Conservation (phyloP, 2,113 vertebrate species). For the Megalops atlanticus region DNA sequence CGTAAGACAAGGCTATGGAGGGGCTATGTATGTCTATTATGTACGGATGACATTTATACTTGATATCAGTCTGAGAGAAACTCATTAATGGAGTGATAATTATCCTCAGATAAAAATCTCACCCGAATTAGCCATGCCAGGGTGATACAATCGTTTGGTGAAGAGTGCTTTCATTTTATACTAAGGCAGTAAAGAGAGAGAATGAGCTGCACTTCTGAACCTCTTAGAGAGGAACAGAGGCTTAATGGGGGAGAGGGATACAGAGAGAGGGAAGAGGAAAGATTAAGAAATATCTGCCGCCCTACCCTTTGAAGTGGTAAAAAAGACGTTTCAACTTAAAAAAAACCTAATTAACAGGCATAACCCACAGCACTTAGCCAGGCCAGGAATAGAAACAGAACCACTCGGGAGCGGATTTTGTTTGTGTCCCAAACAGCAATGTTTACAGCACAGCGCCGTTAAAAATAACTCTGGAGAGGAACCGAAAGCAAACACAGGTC, state of each 20-base stretch:
- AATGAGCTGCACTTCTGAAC: not conserved
- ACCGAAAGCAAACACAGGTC: not conserved
- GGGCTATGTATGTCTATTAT: not conserved
- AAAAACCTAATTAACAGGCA: not conserved
- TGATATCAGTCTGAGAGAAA: not conserved
- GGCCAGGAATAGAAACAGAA: not conserved
- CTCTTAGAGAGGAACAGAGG: not conserved
- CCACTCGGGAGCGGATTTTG: not conserved
- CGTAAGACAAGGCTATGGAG: not conserved
- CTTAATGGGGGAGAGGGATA: not conserved
- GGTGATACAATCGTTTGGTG: not conserved
- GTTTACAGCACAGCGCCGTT: conserved; percentile 4
- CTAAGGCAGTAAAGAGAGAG: not conserved
- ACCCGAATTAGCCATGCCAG: not conserved
- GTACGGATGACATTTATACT: not conserved
- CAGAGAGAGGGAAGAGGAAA: not conserved
- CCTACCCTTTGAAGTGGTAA: not conserved
- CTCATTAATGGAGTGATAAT: not conserved
- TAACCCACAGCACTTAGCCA: not conserved
- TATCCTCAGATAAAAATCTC: not conserved
- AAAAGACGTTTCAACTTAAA: not conserved
- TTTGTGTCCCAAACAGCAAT: not conserved
- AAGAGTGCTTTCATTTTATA: not conserved
- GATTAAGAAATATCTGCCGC: conserved; percentile 1
- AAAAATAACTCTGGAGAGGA: not conserved